Base-by-base conservation (phyloP, 2,797 vertebrate genomes). In the Liparis tanakae region DNA sequence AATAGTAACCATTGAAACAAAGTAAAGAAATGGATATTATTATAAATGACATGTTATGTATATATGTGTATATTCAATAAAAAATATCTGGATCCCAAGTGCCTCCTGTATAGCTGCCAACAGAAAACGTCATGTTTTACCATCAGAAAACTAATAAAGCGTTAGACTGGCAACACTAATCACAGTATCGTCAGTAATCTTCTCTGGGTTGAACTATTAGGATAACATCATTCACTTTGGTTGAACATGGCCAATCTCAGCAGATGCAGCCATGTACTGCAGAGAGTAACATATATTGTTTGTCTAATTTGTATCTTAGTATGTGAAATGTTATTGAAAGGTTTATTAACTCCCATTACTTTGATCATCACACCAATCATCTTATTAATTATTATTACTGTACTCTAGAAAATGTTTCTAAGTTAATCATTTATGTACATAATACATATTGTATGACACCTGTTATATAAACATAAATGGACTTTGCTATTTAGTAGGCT, bases 401-500 rank as follows among this genome's bases (percentile, higher is more conserved):
- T 7, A 34, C 36, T 63, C 34, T 6, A 36, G 34, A 53, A 5
- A 36, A 10, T 41, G 44, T 71, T 56, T 56, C 51, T 66, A 55
- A 41, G 58, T 48, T 78, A 9, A 60, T 58, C 50, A 66, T 78
- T 73, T 30, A 59, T 59, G 5, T 74, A 39, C 13, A 25, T 63
- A 39, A 75, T 72, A 55, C 71, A 62, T 64, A 55, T 58, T 76
- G 81, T 60, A 85, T 39, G 18, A 55, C 20, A n/a, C 43, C 17
- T 6, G 17, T 20, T 61, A 22, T 64, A 37, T 25, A 51, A n/a
- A 70, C 61, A 56, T 70, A 70, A 79, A 61, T 56, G 70, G 62
- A 69, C 79, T 85, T 78, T 76, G 73, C 77, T 68, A 73, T 73
- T 74, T 69, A 65, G n/a, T n/a, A n/a, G n/a, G n/a, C 56, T 25